Evolutionary conservation across 2,113 vertebrate genomes (phyloP), one percentile per base, ranked within the genome.

Genomic region (Macrotus californicus): DNA sequence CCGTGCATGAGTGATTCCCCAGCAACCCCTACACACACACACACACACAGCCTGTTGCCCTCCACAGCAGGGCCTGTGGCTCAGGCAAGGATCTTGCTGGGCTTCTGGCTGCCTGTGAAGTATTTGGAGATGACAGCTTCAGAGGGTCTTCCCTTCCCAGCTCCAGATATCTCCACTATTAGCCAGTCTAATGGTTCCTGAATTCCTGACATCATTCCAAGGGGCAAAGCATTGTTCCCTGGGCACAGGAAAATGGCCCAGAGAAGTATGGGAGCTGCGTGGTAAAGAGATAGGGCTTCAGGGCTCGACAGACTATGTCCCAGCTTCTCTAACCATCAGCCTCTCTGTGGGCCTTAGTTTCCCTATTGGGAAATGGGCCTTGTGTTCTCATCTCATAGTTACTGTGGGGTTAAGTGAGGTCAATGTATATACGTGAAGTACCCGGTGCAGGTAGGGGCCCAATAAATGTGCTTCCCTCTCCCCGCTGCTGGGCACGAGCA

Each of bases 121-220:
- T 54, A 12, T 43, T 31, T 29, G 8, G 56, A 75, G n/a, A 80
- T 22, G 36, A 36, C 72, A 31, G 59, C 39, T 29, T 73, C 80
- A 26, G 3, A 77, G 46, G 59, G 64, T 81, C 77, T 90, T 81
- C 64, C 61, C 52, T 93, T 76, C 46, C 80, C 77, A 41, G 24
- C 7, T 36, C 89, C 18, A 66, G 86, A 80, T 67, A 66, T 54
- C 82, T 81, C 50, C 70, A 54, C 46, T 52, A 86, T 70, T 72
- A 87, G 19, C 12, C 16, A 39, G n/a, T 89, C 81, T 73, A 43
- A 43, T 15, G 21, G 15, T 61, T 26, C 76, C 66, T 59, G n/a
- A 93, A 95, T 93, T 92, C 84, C 91, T 76, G 72, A 39, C 81
- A 81, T 12, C 64, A 66, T 52, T 59, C 73, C n/a, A 26, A 85